Evolutionary conservation across 1,140 invertebrate genomes (phyloP).

Genomic region (Panonychus citri): DNA sequence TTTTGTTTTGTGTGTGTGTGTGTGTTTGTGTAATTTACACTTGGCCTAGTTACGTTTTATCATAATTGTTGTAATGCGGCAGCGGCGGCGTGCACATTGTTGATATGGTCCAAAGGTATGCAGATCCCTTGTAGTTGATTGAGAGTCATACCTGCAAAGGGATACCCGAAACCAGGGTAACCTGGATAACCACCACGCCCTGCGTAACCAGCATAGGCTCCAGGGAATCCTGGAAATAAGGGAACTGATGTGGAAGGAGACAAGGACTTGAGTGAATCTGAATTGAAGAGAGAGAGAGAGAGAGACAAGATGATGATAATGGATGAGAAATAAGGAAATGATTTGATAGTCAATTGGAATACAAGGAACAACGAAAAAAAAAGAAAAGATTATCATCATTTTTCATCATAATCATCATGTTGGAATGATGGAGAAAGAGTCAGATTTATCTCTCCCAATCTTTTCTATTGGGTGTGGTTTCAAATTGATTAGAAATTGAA

Average conservation of each 20-base stretch:
- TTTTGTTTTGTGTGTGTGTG: no score
- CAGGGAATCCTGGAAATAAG: conserved; percentile 53
- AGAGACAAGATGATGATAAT: neutral
- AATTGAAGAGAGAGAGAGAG: neutral
- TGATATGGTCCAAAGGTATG: conserved; percentile 1
- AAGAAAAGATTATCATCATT: neutral
- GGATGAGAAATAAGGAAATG: neutral
- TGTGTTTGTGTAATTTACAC: no score
- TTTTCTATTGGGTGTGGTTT: neutral
- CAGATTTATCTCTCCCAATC: neutral
- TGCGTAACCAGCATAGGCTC: conserved; percentile 73
- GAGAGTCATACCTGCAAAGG: conserved; percentile 33
- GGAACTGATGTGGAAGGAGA: conserved; percentile 10
- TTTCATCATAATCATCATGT: neutral
- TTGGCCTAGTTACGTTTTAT: neutral
- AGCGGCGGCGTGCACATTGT: neutral
- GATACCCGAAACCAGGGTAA: conserved; percentile 86
- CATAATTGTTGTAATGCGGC: neutral
- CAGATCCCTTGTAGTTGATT: conserved; percentile 1
- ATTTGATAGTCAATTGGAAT: no score
- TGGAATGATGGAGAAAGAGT: neutral
- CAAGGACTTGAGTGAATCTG: neutral
- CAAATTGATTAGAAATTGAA: no score
- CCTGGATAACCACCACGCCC: conserved; percentile 71
- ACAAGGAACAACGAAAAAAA: neutral